Evolutionary conservation across 2,113 vertebrate species (phyloP).

Genomic region (Dasyprocta punctata): DNA sequence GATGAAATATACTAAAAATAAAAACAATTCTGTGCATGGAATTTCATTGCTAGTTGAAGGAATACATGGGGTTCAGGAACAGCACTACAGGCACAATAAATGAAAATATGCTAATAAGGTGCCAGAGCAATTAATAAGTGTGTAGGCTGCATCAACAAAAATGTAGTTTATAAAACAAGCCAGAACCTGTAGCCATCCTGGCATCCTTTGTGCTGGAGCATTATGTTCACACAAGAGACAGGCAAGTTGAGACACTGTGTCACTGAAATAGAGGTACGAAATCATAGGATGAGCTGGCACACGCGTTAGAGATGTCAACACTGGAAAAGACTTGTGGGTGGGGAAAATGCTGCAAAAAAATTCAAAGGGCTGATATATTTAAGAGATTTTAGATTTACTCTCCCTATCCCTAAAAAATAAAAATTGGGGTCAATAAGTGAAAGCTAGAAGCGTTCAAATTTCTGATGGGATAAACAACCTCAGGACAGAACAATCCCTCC

Average conservation of each 20-base stretch:
- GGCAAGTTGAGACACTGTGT: background rate
- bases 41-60: background rate
- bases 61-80: background rate
- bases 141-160: background rate
- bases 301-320: background rate
- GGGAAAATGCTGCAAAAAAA: background rate
- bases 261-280: background rate
- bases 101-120: background rate
- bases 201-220: background rate
- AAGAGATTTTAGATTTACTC: background rate
- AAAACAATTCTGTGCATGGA: background rate
- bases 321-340: background rate
- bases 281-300: background rate
- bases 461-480: background rate
- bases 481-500: background rate
- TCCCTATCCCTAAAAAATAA: background rate
- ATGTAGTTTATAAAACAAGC: background rate
- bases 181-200: background rate
- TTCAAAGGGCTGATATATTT: background rate
- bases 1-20: background rate
- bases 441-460: background rate
- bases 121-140: background rate
- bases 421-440: background rate
- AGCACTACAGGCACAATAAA: background rate
- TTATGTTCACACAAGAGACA: too few species aligned